Base-by-base conservation (phyloP, 2,888 invertebrate species). In the Lottia gigantea region DNA sequence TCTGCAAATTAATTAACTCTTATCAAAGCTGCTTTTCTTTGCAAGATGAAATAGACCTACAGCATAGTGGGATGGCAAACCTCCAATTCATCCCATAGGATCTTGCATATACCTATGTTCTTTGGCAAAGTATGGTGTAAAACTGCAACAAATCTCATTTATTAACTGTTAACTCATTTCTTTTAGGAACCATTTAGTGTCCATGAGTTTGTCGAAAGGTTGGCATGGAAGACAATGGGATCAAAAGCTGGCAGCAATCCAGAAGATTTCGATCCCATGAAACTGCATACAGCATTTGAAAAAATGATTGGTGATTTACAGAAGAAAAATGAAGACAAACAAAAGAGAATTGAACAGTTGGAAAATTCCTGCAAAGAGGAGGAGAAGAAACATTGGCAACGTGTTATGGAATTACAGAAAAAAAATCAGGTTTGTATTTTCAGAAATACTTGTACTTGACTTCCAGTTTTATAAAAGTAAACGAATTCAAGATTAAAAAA, bases 111-210 rank as follows among this genome's bases (percentile, higher is more conserved):
- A n/a, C n/a, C n/a, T n/a, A n/a, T n/a, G n/a, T n/a, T n/a, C n/a
- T n/a, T n/a, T n/a, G n/a, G n/a, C n/a, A n/a, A n/a, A n/a, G 26
- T 19, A 68, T n/a, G 8, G 12, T 7, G 46, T 26, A n/a, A 3
- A n/a, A 45, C 25, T 62, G 12, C 16, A 25, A 23, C 40, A 4
- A 14, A 61, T 25, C 1, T 49, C n/a, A n/a, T n/a, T n/a, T n/a
- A n/a, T n/a, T n/a, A n/a, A n/a, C n/a, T n/a, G n/a, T n/a, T n/a
- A n/a, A n/a, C 11, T 16, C 11, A 19, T 16, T 14, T 49, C n/a
- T 71, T 80, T n/a, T 82, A 98, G 96, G 97, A 97, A 86, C 96
- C 97, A 0, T 98, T 98, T 88, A 96, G 97, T 90, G 94, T 97
- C 15, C 95, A 96, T 85, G 98, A 98, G 87, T 98, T 98, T 90